Base-by-base conservation (phyloP, 2,797 vertebrate species). In the Anguilla pacifica region DNA sequence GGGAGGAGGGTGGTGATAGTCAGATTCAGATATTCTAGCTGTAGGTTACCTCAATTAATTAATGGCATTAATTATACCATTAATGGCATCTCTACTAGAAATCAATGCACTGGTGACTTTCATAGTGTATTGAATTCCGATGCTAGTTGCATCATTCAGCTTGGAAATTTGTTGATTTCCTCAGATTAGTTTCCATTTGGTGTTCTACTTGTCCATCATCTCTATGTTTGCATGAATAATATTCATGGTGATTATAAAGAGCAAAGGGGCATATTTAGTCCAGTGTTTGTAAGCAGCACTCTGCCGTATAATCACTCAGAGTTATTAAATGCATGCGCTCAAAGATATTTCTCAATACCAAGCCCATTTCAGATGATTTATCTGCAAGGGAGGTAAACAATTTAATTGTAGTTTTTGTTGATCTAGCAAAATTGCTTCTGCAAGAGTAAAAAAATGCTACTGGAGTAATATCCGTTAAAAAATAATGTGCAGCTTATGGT, bases 281-380 rank as follows among this genome's bases (percentile, higher is more conserved):
- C 28, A 19, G 51, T 15, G 51, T 57, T 61, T 59, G 35, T 59
- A 51, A 49, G 85, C 39, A 82, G 86, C 74, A 61, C 17, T 81
- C 19, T 81, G 6, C 7, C 6, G 31, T 82, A 74, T 87, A 59
- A 57, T 61, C 74, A 59, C 74, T 25, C 22, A 59, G 22, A 57
- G 17, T 28, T 81, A 46, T 57, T 22, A 46, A 53, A 59, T 59
- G 15, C 35, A 81, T 59, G 28, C 51, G 43, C 74, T 81, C 61
- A 86, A 15, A 46, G 25, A 74, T 86, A 86, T 72, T 85, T 35
- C 84, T 67, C 43, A 85, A 85, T 64, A 85, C 59, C 49, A 39
- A 79, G 49, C 70, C 86, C 51, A 87, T 87, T 81, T 82, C 59
- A 43, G 74, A 79, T 87, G 51, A 79, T 81, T 87, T 87, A 59